Conservation (phyloP, 2,113 vertebrate genomes). For the Nycticryphes semicollaris region DNA sequence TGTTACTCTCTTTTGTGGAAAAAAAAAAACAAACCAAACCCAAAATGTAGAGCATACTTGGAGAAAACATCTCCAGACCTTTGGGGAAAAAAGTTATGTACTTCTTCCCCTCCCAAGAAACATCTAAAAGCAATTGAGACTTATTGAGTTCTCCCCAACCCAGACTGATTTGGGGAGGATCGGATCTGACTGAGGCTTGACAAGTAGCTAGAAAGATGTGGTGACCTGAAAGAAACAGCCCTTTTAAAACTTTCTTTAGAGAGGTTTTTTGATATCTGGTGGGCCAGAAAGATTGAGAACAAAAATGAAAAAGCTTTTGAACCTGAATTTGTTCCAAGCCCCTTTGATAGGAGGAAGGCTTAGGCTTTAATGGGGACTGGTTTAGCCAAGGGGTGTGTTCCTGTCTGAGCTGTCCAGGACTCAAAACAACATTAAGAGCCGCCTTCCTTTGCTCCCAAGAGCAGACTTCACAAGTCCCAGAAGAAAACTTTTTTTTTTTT, state of each 20-base stretch:
- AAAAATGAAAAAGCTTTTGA: constrained; percentile 26
- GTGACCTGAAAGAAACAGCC: not conserved
- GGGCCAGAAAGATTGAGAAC: not conserved
- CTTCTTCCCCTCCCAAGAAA: not conserved
- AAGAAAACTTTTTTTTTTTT: not conserved
- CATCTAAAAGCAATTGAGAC: not conserved
- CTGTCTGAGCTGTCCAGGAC: not conserved
- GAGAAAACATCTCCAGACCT: not conserved
- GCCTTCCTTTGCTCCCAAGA: not conserved
- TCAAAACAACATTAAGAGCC: not conserved
- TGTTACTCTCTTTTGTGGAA: not conserved
- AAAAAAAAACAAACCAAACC: not conserved
- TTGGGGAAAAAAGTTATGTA: not conserved
- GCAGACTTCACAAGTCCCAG: not conserved
- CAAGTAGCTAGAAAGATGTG: not conserved
- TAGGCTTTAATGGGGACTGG: not conserved
- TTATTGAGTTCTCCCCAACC: not conserved
- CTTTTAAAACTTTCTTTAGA: not conserved
- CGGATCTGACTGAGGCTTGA: not conserved
- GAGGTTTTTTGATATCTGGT: not conserved
- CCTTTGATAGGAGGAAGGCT: not conserved
- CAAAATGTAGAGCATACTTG: not conserved
- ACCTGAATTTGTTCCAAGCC: not conserved
- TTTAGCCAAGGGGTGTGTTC: not conserved
- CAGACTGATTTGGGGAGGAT: not conserved